phyloP scores from a whole-genome alignment of 1,140 invertebrate genomes.

The Halictus rubicundus region DNA sequence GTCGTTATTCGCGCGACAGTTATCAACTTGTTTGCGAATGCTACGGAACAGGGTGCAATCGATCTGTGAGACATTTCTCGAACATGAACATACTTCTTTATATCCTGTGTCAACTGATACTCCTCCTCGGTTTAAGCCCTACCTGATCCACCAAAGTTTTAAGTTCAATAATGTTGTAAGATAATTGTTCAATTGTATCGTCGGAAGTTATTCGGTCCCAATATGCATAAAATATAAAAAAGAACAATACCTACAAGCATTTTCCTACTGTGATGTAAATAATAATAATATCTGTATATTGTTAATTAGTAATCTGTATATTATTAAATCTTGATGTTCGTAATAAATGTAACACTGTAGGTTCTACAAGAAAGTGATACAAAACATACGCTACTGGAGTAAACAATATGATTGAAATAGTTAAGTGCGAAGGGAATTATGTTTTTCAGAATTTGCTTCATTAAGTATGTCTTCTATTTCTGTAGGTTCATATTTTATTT shows the following conservation, averaged over 20 bases:
- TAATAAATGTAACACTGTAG: background rate
- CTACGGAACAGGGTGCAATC: conserved; percentile 60
- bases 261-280: background rate
- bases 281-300: background rate
- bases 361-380: no score
- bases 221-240: background rate
- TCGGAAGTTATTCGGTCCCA: background rate
- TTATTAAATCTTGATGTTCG: background rate
- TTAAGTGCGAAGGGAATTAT: background rate
- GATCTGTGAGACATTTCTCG: conserved; percentile 22
- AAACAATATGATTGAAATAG: background rate
- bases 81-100: conserved; percentile 1
- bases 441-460: background rate
- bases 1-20: conserved; percentile 63
- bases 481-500: background rate
- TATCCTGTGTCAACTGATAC: conserved; percentile 16
- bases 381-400: background rate
- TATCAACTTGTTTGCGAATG: conserved; percentile 67
- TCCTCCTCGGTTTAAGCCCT: conserved; percentile 1
- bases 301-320: background rate
- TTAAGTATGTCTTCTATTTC: background rate
- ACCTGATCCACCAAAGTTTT: background rate
- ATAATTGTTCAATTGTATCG: background rate
- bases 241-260: background rate
- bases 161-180: background rate